These are phyloP conservation scores for Alcis repandata DNA, from an alignment of 2,888 invertebrate genomes.

Conservation along the genomic window DNA sequence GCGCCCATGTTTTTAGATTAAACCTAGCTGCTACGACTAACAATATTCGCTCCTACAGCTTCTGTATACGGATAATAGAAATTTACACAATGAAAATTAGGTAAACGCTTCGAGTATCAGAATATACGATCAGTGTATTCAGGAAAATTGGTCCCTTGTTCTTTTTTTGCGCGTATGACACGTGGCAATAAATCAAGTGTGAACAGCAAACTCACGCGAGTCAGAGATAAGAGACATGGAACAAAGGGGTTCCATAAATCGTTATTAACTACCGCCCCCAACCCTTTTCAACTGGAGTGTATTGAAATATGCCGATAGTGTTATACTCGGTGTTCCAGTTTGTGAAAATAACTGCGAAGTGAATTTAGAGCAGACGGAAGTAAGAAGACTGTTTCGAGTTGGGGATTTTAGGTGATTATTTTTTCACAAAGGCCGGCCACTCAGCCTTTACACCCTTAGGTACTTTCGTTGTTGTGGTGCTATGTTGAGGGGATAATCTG, in stretches of 20 bases:
- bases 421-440: background rate
- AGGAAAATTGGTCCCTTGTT: conserved; percentile 60
- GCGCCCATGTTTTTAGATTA: conserved; percentile 65
- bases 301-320: conserved; percentile 61
- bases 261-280: conserved; percentile 78
- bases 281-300: conserved; percentile 72
- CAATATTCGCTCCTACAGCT: conserved; percentile 9
- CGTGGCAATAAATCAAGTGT: conserved; percentile 78
- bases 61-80: conserved; percentile 32
- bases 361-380: conserved; percentile 42
- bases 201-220: conserved; percentile 73
- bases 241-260: conserved; percentile 85
- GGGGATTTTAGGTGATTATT: background rate
- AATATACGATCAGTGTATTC: conserved; percentile 43
- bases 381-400: conserved; percentile 27
- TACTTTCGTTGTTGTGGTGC: too few species aligned
- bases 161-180: conserved; percentile 64
- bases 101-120: conserved; percentile 25
- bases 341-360: conserved; percentile 45
- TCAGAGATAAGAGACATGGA: conserved; percentile 79
- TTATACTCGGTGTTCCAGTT: conserved; percentile 49
- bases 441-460: too few species aligned
- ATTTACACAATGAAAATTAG: conserved; percentile 42
- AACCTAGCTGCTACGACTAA: conserved; percentile 60
- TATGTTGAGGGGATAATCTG: too few species aligned